Evolutionary conservation across 30 jellyfish, hydroid and myxozoan species (phyloP), one percentile per base, ranked within the genome.

Genomic region (Chrysaora quinquecirrha): DNA sequence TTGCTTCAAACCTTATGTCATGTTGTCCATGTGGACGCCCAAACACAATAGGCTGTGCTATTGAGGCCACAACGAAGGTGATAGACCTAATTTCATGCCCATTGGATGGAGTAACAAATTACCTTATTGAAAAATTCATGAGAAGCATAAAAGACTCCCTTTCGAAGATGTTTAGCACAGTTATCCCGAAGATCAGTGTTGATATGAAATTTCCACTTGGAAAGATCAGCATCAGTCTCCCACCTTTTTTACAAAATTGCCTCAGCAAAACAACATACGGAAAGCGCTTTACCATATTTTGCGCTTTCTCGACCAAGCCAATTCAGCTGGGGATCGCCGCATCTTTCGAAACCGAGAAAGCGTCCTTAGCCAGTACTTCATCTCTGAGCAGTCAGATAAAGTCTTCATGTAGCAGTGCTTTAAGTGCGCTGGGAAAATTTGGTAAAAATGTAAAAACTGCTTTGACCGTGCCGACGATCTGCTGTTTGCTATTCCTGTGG

Each of bases 11-110:
- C 34, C 16, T 62, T 31, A 62, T 62, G 74, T 23, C 74, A 19
- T 62, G 74, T 33, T 62, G 74, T 62, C 74, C 74, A 33, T 62
- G 74, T 33, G 74, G 74, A 62, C 74, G 74, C 24, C 74, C 74
- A 21, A 62, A 62, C 34, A 20, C 34, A 0, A 62, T 62, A 19
- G 74, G 74, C 34, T 62, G 74, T 62, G 74, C 34, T 24, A 62
- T 62, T 19, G 1, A 22, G 0, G 74, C 74, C 19, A 24, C 74
- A 62, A 62, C 48, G 0, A 24, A 20, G 49, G 24, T 24, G 3
- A 62, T 62, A n/a, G 24, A 62, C 48, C 74, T 62, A 16, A 33
- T 62, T 1, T 0, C 74, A 62, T 62, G 74, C 74, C 74, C 74
- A 1, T 24, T 62, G 74, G 74, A 62, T 24, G 74, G 74, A 62